phyloP scores from a whole-genome alignment of 2,113 vertebrate genomes.

The Anguilla japonica region DNA sequence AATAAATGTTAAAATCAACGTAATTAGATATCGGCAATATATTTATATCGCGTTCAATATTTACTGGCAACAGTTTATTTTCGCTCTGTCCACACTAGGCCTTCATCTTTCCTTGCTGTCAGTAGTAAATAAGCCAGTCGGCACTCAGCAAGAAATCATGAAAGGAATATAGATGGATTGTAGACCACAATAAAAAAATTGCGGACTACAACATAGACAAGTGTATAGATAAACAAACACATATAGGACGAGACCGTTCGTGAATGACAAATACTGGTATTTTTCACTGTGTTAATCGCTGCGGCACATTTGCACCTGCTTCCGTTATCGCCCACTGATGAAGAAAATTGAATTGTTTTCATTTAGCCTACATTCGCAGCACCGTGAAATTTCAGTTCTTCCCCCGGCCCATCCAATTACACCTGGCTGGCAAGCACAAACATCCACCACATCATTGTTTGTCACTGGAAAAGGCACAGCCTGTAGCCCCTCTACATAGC shows the following conservation, averaged over 20 bases:
- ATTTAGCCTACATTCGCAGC: background rate
- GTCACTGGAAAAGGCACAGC: background rate
- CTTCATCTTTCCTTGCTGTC: background rate
- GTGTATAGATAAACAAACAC: background rate
- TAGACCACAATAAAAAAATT: background rate
- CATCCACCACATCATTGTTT: slow-evolving; percentile 13
- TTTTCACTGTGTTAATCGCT: background rate
- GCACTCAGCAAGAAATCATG: background rate
- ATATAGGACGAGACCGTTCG: background rate
- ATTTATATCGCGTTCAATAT: background rate
- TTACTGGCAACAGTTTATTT: background rate
- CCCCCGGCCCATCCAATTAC: background rate
- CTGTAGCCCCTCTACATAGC: background rate
- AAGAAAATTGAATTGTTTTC: background rate
- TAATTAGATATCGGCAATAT: background rate
- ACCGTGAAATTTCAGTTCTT: background rate
- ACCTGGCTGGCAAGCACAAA: background rate
- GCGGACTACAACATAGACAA: background rate
- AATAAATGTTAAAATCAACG: background rate
- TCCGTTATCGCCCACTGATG: background rate
- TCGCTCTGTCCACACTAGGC: background rate
- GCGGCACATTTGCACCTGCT: background rate
- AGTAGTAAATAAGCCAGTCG: background rate
- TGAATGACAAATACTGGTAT: background rate
- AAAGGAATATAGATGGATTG: background rate